Evolutionary conservation across 2,113 vertebrate genomes (phyloP).

Genomic region (Oreocharis arfaki): DNA sequence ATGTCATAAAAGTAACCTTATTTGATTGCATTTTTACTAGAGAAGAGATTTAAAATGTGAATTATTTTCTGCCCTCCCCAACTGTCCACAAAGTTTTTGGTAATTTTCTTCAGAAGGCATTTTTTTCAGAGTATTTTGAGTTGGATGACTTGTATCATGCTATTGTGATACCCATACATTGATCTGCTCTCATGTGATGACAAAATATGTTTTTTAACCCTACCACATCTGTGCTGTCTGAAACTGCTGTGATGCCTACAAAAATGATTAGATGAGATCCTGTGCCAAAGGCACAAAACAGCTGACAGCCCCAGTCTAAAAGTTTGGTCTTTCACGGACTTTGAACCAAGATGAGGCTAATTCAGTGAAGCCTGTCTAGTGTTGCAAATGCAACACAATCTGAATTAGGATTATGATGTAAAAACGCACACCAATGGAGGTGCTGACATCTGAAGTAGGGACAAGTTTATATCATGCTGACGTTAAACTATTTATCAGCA

Average conservation of each 20-base stretch:
- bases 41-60: neutral
- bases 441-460: neutral
- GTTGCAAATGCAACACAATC: neutral
- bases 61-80: neutral
- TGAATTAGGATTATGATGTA: neutral
- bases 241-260: neutral
- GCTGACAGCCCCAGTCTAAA: neutral
- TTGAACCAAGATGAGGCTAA: neutral
- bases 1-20: neutral
- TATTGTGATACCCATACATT: neutral
- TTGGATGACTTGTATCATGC: neutral
- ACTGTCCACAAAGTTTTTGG: neutral
- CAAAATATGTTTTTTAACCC: neutral
- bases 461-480: conserved; percentile 16
- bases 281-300: neutral
- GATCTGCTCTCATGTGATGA: neutral
- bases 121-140: neutral
- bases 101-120: neutral
- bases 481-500: neutral
- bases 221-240: neutral
- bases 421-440: neutral
- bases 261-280: neutral
- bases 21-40: neutral
- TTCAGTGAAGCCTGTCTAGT: neutral
- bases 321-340: neutral